Evolutionary conservation across 2,888 invertebrate species (phyloP), one percentile per base, ranked within the genome.

Genomic region (Liopterus haemorrhoidalis): DNA sequence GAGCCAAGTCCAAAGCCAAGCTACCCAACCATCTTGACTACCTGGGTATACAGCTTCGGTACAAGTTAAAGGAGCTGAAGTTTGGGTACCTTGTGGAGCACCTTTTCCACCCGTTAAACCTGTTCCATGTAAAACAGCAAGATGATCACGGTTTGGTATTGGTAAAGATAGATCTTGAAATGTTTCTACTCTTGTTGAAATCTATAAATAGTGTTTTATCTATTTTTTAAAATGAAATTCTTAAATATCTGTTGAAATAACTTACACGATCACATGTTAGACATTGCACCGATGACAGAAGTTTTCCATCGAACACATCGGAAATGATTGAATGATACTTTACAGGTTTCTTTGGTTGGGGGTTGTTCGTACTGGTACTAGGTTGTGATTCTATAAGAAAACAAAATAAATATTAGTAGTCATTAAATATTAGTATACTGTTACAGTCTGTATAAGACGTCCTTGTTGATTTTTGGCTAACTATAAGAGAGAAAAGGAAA

Each of bases 131-230:
- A 89, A 65, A 60, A 88, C 82, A 22, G 85, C 82, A 9, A 91
- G 70, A 62, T 90, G 92, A 59, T 96, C 95, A 52, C 87, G 78
- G 41, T 85, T 88, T 2, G 97, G 96, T 60, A 99, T 97, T 6
- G 97, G 96, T 51, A 99, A 70, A 1, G 96, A 96, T n/a, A 99
- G 74, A 70, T 99, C 97, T 70, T 93, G 88, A 71, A 95, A 95
- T 16, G 91, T 90, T 70, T 95, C 95, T 57, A 86, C 82, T 2
- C 90, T 79, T 1, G 87, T 85, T 6, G 94, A 92, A 50, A 89
- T 75, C 78, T 82, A 67, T 5, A 51, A 50, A 36, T 21, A n/a
- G 6, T n/a, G n/a, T n/a, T n/a, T n/a, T n/a, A n/a, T n/a, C n/a
- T n/a, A n/a, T n/a, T n/a, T n/a, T n/a, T n/a, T n/a, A n/a, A n/a